phyloP scores from a whole-genome alignment of 2,797 vertebrate species.

The Anabacerthia variegaticeps region DNA sequence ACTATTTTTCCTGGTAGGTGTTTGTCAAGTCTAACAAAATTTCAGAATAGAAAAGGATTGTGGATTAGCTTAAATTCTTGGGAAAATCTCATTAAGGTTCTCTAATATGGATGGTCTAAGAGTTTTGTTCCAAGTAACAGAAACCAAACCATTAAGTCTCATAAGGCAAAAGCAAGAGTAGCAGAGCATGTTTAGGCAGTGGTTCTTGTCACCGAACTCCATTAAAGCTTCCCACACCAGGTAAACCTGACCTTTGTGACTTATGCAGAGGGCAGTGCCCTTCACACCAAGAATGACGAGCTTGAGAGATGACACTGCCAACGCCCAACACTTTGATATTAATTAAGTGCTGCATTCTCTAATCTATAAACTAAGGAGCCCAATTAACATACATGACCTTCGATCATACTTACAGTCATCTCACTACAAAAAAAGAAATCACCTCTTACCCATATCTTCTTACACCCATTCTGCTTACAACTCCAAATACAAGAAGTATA shows the following conservation, averaged over 20 bases:
- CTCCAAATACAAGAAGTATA: neutral
- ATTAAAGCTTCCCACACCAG: neutral
- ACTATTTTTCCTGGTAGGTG: neutral
- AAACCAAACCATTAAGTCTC: neutral
- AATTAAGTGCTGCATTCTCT: conserved; percentile 16
- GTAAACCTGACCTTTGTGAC: conserved; percentile 18
- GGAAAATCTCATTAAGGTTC: neutral
- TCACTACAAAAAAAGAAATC: neutral
- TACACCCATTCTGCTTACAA: neutral
- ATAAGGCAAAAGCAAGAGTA: neutral
- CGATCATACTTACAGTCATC: neutral
- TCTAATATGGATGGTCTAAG: neutral
- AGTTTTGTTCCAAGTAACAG: neutral
- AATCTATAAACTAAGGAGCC: neutral
- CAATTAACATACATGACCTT: neutral
- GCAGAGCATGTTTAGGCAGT: neutral
- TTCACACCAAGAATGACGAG: neutral
- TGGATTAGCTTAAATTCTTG: neutral
- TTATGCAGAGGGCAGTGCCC: neutral
- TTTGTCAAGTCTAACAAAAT: neutral
- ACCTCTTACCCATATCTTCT: neutral
- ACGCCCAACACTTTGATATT: neutral
- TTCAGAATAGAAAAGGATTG: neutral
- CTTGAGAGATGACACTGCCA: neutral
- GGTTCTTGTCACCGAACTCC: neutral